These are phyloP conservation scores for Glaucomys volans DNA, from an alignment of 2,113 vertebrate species.

Conservation along the genomic window DNA sequence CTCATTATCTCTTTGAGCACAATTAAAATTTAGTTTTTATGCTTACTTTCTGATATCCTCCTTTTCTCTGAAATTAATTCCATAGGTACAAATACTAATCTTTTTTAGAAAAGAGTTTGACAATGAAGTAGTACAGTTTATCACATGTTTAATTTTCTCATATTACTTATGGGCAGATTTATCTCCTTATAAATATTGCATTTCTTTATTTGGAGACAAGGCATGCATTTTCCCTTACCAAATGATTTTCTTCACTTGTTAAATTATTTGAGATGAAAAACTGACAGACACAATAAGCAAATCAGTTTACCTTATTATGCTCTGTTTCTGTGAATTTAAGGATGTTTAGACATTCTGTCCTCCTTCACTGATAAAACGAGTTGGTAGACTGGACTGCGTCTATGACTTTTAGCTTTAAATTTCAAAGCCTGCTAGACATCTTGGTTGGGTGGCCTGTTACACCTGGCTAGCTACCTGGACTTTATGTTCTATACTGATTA, in stretches of 20 bases:
- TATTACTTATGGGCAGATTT: not conserved
- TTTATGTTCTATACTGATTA: not conserved
- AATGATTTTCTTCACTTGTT: not conserved
- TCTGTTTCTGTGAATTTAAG: not conserved
- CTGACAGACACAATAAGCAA: not conserved
- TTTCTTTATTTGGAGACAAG: not conserved
- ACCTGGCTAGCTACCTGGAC: not conserved
- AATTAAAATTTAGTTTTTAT: not conserved
- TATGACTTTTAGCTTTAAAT: not conserved
- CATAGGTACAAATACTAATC: not conserved
- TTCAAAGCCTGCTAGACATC: not conserved
- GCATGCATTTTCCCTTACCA: not conserved
- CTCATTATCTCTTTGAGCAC: not conserved
- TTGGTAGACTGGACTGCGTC: not conserved
- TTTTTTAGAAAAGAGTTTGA: not conserved
- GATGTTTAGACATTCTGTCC: not conserved
- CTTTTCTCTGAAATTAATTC: not conserved
- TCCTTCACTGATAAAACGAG: not conserved
- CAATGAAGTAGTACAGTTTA: not conserved
- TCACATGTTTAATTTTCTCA: not conserved
- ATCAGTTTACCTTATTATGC: not conserved
- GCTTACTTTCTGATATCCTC: not conserved
- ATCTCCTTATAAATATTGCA: not conserved
- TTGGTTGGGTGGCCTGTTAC: not conserved
- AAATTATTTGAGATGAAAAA: conserved; percentile 4